These are phyloP conservation scores for Empidonax alnorum DNA, from an alignment of 2,113 vertebrate genomes.

Conservation along the genomic window DNA sequence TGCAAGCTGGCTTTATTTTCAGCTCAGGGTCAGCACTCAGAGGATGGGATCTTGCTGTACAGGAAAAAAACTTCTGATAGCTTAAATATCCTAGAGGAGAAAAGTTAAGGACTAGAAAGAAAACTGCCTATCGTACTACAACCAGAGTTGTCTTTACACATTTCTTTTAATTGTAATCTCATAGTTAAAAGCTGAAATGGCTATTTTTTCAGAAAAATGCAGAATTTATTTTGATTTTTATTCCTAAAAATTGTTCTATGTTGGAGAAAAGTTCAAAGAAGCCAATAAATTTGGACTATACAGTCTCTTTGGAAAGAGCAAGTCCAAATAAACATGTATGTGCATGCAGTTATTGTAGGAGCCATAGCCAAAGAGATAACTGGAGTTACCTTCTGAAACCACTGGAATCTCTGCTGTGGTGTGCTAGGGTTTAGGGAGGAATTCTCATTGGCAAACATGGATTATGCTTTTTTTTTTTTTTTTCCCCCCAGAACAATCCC, in stretches of 20 bases:
- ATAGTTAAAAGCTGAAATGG: neutral
- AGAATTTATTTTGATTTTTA: neutral
- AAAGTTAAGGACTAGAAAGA: neutral
- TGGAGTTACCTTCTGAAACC: neutral
- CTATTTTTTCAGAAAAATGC: neutral
- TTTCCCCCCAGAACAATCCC: neutral
- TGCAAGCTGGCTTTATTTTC: slow-evolving; percentile 36
- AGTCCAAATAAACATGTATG: neutral
- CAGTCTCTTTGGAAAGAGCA: neutral
- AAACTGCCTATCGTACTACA: neutral
- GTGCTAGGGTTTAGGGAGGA: neutral
- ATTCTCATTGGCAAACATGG: neutral
- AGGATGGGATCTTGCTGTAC: neutral
- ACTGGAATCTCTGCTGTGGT: neutral
- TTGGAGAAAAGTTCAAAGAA: neutral
- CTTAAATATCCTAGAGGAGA: neutral
- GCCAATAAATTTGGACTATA: neutral
- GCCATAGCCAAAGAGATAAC: neutral
- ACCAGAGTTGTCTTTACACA: neutral
- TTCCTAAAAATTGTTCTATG: neutral
- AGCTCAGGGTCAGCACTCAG: neutral
- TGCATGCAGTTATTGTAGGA: neutral
- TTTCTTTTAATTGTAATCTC: neutral
- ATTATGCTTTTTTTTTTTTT: neutral
- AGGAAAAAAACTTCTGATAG: neutral